Evolutionary conservation across 2,888 invertebrate genomes (phyloP).

Genomic region (Lepidonotus clava): DNA sequence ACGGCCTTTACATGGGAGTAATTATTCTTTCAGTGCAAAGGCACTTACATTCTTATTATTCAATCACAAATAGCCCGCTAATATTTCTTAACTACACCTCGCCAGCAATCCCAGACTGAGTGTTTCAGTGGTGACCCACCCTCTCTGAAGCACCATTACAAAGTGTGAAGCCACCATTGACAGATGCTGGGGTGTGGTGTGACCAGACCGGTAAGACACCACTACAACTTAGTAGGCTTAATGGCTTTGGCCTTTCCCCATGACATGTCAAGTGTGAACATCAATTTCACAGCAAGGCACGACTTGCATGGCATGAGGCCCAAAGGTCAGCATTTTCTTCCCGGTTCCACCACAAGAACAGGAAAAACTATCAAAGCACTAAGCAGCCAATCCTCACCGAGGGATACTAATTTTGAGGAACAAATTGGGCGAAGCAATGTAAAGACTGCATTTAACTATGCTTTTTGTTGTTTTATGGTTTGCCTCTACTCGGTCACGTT

Average conservation of each 20-base stretch:
- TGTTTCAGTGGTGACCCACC: too few relatives aligned
- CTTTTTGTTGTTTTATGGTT: neutral
- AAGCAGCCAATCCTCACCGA: neutral
- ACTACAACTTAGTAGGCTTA: neutral
- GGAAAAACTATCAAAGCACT: neutral
- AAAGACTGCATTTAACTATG: neutral
- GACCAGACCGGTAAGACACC: neutral
- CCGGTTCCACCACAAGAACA: neutral
- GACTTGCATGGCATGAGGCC: neutral
- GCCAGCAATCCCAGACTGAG: too few relatives aligned
- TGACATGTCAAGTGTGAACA: neutral
- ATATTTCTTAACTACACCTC: too few relatives aligned
- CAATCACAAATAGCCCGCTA: neutral
- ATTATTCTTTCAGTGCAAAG: too few relatives aligned
- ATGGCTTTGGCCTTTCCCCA: neutral
- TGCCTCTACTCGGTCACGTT: neutral
- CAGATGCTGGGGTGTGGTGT: neutral
- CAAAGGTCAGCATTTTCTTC: neutral
- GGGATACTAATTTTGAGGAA: neutral
- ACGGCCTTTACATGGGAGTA: too few relatives aligned
- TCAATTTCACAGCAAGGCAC: neutral
- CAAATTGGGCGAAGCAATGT: neutral
- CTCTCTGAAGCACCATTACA: neutral
- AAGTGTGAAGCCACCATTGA: neutral
- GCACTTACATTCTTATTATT: neutral